Percentiles rank a stretch among this genome's conserved stretches.
These are phyloP conservation scores for Agrochola circellaris DNA, from an alignment of 2,888 invertebrate genomes.

Conservation along the genomic window DNA sequence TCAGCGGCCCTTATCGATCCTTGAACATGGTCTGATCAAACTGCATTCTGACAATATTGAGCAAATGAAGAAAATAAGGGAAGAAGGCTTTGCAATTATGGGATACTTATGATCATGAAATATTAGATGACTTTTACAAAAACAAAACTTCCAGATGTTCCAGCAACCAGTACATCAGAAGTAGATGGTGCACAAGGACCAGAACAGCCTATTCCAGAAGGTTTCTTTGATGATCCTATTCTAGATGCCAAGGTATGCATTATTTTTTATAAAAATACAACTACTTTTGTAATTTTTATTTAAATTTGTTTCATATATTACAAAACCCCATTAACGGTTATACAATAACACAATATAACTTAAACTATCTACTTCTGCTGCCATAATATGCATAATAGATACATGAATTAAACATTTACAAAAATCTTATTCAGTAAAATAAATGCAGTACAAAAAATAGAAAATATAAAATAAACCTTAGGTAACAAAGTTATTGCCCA, in stretches of 20 bases:
- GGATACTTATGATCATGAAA: neutral
- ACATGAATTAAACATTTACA: conserved; percentile 1
- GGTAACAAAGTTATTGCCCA: conserved; percentile 70
- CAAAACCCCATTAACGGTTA: neutral
- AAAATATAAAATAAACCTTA: neutral
- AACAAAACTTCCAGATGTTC: conserved; percentile 51
- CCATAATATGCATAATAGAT: neutral
- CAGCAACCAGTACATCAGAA: conserved; percentile 80
- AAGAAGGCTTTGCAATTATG: neutral
- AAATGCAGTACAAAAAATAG: conserved; percentile 12
- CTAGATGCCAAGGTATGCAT: conserved; percentile 94
- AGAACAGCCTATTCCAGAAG: conserved; percentile 93
- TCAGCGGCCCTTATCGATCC: neutral
- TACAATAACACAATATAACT: conserved; percentile 22
- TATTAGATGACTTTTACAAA: neutral
- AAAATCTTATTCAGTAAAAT: neutral
- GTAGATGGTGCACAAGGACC: conserved; percentile 71
- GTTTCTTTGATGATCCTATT: conserved; percentile 96
- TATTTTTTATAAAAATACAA: neutral
- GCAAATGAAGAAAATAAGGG: neutral
- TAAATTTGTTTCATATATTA: neutral
- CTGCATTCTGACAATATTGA: neutral
- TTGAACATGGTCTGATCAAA: neutral
- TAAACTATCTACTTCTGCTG: conserved; percentile 1
- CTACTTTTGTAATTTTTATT: conserved; percentile 2